phyloP scores from a whole-genome alignment of 2,888 invertebrate genomes.

The Philopedon plagiatum region DNA sequence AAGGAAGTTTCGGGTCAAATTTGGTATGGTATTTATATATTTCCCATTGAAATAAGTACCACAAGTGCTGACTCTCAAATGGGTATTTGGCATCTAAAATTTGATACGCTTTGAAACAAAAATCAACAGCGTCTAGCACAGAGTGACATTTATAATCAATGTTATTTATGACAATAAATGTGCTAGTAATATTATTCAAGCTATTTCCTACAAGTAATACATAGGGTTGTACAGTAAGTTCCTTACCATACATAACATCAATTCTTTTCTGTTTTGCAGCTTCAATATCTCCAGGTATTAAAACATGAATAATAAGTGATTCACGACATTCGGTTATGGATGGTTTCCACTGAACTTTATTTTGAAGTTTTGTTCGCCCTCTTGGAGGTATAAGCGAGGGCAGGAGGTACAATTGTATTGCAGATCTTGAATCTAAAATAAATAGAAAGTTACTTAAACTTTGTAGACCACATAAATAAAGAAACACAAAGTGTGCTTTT shows the following conservation, averaged over 20 bases:
- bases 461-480: not conserved
- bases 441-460: not conserved
- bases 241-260: slow-evolving; percentile 33
- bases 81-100: slow-evolving; percentile 32
- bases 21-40: not conserved
- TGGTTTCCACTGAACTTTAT: slow-evolving; percentile 15
- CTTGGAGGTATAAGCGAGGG: slow-evolving; percentile 4
- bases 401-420: not conserved
- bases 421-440: slow-evolving; percentile 6
- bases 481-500: too few relatives aligned
- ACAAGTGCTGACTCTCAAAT: slow-evolving; percentile 9
- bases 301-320: slow-evolving; percentile 22
- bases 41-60: slow-evolving; percentile 22
- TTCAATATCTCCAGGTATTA: slow-evolving; percentile 33
- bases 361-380: not conserved
- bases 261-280: slow-evolving; percentile 30
- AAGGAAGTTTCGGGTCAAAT: slow-evolving; percentile 4
- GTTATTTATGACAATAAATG: slow-evolving; percentile 28
- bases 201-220: slow-evolving; percentile 28
- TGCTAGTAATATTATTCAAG: slow-evolving; percentile 26
- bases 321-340: slow-evolving; percentile 35
- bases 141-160: slow-evolving; percentile 15
- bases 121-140: slow-evolving; percentile 34
- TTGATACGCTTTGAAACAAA: slow-evolving; percentile 31
- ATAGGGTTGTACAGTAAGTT: slow-evolving; percentile 40